Evolutionary conservation across 2,113 vertebrate species (phyloP).

Genomic region (Psittacula cyanocephala): DNA sequence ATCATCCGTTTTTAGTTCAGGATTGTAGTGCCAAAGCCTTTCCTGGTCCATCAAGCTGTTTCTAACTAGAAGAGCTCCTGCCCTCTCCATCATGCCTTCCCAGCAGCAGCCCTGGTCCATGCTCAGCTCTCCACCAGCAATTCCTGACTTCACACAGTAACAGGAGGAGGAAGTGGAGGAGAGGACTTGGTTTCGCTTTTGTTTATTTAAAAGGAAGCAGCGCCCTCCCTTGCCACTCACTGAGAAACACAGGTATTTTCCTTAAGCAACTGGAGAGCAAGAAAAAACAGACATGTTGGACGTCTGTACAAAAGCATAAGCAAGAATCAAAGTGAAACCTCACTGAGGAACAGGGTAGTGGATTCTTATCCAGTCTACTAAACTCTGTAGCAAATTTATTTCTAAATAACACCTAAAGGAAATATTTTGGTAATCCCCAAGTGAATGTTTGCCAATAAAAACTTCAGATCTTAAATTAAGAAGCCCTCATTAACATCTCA

Average conservation of each 20-base stretch:
- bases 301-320: not conserved
- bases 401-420: not conserved
- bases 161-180: not conserved
- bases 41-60: not conserved
- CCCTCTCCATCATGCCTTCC: not conserved
- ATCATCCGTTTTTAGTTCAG: not conserved
- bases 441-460: not conserved
- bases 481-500: not conserved
- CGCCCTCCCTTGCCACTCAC: not conserved
- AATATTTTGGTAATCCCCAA: not conserved
- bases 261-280: not conserved
- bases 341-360: not conserved
- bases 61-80: not conserved
- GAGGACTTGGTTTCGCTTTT: not conserved
- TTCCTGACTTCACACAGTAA: not conserved
- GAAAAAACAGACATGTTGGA: not conserved
- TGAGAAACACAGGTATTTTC: not conserved
- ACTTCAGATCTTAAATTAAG: not conserved
- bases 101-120: not conserved
- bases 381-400: not conserved
- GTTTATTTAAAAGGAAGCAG: not conserved
- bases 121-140: not conserved
- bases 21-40: rapidly evolving
- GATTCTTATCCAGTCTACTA: not conserved
- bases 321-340: not conserved